phyloP scores from a whole-genome alignment of 1,140 invertebrate species.

The Eriocheir sinensis region DNA sequence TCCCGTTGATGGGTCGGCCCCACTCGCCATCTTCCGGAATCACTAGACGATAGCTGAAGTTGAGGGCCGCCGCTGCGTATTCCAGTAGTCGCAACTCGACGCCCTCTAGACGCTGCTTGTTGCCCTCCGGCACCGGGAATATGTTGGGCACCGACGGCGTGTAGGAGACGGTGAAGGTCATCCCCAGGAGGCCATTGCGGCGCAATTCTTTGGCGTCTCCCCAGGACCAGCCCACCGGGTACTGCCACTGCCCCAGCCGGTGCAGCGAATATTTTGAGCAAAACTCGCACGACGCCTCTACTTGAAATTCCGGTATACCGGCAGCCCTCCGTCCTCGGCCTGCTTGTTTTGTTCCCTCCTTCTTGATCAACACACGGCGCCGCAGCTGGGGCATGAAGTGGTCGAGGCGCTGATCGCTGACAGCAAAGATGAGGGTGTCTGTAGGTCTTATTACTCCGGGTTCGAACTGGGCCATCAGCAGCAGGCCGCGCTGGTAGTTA shows the following conservation, averaged over 20 bases:
- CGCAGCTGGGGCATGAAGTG: conserved; percentile 71
- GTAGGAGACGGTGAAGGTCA: conserved; percentile 67
- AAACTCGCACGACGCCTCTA: conserved; percentile 61
- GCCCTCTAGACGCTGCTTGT: conserved; percentile 59
- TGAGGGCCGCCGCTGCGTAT: conserved; percentile 70
- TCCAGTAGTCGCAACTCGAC: conserved; percentile 74
- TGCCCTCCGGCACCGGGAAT: conserved; percentile 26
- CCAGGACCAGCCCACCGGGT: conserved; percentile 62
- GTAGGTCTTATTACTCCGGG: conserved; percentile 59
- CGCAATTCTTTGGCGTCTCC: not conserved
- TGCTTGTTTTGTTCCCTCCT: not conserved
- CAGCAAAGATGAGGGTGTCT: conserved; percentile 69
- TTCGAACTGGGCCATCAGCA: conserved; percentile 68
- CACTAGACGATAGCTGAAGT: conserved; percentile 68
- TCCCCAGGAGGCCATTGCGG: conserved; percentile 44
- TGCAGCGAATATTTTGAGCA: conserved; percentile 46
- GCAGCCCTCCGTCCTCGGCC: conserved; percentile 44
- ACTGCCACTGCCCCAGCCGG: conserved; percentile 61
- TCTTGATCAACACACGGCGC: conserved; percentile 66
- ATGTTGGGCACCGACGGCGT: conserved; percentile 76
- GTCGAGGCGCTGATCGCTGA: conserved; percentile 70
- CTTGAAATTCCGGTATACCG: conserved; percentile 39
- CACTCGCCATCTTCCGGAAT: conserved; percentile 71
- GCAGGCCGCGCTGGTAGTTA: conserved; percentile 70
- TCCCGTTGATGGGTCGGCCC: conserved; percentile 71